Percentiles rank a stretch among this genome's conserved stretches.
phyloP scores from a whole-genome alignment of 2,888 invertebrate genomes.

The Lumbricus terrestris region DNA sequence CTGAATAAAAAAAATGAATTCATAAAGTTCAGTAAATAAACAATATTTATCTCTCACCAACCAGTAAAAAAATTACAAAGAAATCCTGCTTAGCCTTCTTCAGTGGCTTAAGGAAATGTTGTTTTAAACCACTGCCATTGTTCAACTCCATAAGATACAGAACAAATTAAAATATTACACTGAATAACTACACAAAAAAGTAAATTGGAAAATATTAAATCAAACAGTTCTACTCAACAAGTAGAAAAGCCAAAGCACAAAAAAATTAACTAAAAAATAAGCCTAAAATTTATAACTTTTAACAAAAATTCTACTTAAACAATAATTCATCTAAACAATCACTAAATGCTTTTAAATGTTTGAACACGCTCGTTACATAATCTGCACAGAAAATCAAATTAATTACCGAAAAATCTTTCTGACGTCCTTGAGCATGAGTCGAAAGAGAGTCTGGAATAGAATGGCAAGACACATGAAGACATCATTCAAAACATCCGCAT shows the following conservation, averaged over 20 bases:
- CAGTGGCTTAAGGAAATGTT: too few species aligned
- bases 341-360: too few species aligned
- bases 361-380: background rate
- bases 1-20: slow-evolving; percentile 37
- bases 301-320: background rate
- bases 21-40: background rate
- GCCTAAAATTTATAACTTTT: too few species aligned
- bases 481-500: slow-evolving; percentile 82
- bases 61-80: background rate
- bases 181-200: too few species aligned
- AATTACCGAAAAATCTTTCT: slow-evolving; percentile 56
- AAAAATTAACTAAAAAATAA: too few species aligned
- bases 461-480: slow-evolving; percentile 82
- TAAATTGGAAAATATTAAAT: too few species aligned
- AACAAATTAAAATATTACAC: too few species aligned
- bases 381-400: background rate
- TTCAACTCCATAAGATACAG: too few species aligned
- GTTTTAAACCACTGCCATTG: too few species aligned
- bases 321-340: background rate
- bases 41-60: background rate
- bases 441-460: slow-evolving; percentile 84
- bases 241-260: too few species aligned
- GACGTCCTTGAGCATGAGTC: slow-evolving; percentile 78
- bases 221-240: too few species aligned
- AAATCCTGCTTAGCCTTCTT: too few species aligned